Conservation (phyloP, 2,888 invertebrate species). For the Crepidodera aurea region DNA sequence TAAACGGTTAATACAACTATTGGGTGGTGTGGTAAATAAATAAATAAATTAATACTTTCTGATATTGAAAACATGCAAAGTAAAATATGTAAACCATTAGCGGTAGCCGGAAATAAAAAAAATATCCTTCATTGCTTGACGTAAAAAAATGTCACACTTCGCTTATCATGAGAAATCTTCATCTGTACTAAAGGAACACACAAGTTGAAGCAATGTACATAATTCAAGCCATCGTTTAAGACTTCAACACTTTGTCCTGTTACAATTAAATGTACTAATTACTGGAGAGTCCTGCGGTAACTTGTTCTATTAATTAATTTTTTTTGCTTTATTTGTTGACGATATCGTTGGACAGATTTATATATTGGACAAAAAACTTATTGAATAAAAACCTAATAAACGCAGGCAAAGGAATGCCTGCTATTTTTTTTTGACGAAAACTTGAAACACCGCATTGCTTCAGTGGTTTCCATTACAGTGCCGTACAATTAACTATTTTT, state of each 20-base stretch:
- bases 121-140: too few species aligned
- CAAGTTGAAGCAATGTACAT: conserved; percentile 21
- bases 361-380: background rate
- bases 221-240: conserved; percentile 15
- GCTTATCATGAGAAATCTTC: background rate
- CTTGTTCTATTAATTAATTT: conserved; percentile 23
- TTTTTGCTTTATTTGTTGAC: conserved; percentile 6
- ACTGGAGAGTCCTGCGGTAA: conserved; percentile 20
- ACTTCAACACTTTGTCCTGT: conserved; percentile 24
- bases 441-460: background rate
- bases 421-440: background rate
- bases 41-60: too few species aligned
- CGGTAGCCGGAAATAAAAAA: too few species aligned
- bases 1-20: too few species aligned
- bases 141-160: background rate
- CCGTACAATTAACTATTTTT: background rate
- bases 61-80: too few species aligned
- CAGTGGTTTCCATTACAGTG: background rate
- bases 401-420: background rate
- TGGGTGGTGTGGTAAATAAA: too few species aligned
- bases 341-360: background rate
- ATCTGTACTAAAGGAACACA: conserved; percentile 14
- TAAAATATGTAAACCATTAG: too few species aligned
- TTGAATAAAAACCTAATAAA: background rate
- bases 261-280: conserved; percentile 36